These are phyloP conservation scores for Syrista parreyssii DNA, from an alignment of 2,888 invertebrate genomes.

Conservation along the genomic window DNA sequence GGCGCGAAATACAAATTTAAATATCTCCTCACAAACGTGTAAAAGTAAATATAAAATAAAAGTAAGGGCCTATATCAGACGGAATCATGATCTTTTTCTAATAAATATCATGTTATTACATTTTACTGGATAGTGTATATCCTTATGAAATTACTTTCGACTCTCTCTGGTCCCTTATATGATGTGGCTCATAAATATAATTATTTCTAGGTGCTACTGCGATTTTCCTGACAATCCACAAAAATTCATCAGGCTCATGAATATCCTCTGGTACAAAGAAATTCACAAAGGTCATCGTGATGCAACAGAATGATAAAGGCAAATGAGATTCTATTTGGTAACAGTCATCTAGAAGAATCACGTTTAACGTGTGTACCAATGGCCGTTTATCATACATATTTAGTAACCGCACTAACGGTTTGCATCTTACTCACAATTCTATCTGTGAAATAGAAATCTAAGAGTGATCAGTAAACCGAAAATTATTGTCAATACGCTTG, in stretches of 20 bases:
- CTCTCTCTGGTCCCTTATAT: background rate
- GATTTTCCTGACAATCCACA: background rate
- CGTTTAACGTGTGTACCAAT: background rate
- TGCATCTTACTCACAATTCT: background rate
- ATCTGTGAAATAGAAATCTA: constrained; percentile 12
- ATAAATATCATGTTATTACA: background rate
- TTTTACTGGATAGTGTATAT: background rate
- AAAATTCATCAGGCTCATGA: background rate
- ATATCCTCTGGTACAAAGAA: background rate
- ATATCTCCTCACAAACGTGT: no score
- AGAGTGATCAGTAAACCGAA: constrained; percentile 10
- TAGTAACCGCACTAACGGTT: background rate
- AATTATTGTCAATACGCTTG: constrained; percentile 21
- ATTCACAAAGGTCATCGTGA: background rate
- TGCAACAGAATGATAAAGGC: background rate
- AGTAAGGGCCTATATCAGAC: background rate
- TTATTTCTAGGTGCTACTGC: background rate
- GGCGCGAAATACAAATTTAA: no score
- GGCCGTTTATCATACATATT: background rate
- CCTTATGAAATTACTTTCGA: background rate
- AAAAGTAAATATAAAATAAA: background rate
- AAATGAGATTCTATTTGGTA: background rate
- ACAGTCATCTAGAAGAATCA: background rate
- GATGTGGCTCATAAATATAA: background rate
- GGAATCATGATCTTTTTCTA: background rate